These are phyloP conservation scores for sheep (Ovis aries) DNA, from an alignment of 2,113 vertebrate genomes.

Conservation along the genomic window ARS-UI_Ramb_v3.0 NC_056056.1:68323001-68323500, in stretches of 20 bases:
- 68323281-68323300: not conserved
- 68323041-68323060: not conserved
- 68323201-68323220: not conserved
- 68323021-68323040: not conserved
- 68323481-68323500: not conserved
- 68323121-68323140: not conserved
- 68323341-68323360: not conserved
- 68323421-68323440: not conserved
- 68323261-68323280: conserved; percentile 5
- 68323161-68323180: not conserved
- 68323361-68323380: conserved; percentile 2
- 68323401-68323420: not conserved
- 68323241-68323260: not conserved
- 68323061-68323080: not conserved
- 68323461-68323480: not conserved
- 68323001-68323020: not conserved
- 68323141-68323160: not conserved
- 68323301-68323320: not conserved
- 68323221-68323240: not conserved
- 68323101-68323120: not conserved
- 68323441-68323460: not conserved
- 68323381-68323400: not conserved
- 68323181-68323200: not conserved
- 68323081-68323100: not conserved
- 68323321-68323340: not conserved